Evolutionary conservation across 2,113 vertebrate species (phyloP), one percentile per base, ranked within the genome.

Genomic region (Indicator indicator): DNA sequence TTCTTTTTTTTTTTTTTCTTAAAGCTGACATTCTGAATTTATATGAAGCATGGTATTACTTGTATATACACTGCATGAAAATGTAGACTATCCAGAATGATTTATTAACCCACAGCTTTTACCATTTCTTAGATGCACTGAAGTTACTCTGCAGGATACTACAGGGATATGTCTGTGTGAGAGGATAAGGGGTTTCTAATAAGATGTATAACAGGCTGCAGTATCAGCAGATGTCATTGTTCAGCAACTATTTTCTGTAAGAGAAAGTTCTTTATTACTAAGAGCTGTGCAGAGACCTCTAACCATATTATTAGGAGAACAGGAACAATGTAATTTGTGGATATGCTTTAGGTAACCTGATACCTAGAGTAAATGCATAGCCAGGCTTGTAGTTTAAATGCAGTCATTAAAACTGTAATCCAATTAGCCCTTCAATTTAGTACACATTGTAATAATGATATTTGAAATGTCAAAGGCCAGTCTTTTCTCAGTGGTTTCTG

Each of bases 101-200:
- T 93, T 96, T 96, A 94, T 95, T 96, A 96, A 97, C 85, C 84
- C 32, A 23, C 62, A 93, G 86, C 38, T 88, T 96, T 95, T 95
- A 77, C 80, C 59, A 48, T 94, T 94, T 95, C 64, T 76, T 50
- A 86, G 55, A 78, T 83, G 64, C 44, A 58, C 77, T 93, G 84
- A 70, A 94, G 88, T 74, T 83, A 50, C 86, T 82, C 65, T 86
- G 73, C 62, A 85, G 85, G 83, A 38, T 72, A 33, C 65, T 79
- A n/a, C 9, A 28, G 74, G 55, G 65, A 52, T 83, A 36, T 64
- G 64, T 83, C 68, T 46, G 55, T 82, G 60, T 58, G 54, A 85
- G 48, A 83, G 76, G 77, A 83, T 30, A 79, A 68, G 80, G 67
- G 56, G 44, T 62, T 93, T 85, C 69, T 85, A 67, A 30, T 72